Conservation (phyloP, 2,113 vertebrate species). For the Capricornis sumatraensis region DNA sequence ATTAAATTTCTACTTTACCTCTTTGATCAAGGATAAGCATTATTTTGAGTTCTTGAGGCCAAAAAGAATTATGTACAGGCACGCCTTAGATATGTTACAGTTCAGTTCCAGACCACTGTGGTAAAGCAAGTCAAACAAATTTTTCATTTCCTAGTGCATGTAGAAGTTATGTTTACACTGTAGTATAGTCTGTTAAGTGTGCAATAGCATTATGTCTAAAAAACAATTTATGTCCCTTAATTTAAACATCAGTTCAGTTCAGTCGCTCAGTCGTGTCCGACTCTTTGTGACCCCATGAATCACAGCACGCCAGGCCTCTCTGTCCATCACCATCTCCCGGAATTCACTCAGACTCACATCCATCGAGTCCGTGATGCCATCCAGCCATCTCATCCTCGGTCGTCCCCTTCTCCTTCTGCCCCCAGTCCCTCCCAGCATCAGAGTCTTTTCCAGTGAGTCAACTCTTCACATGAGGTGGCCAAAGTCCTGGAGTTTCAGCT, state of each 20-base stretch:
- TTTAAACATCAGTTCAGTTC: not conserved
- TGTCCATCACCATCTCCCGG: too few relatives aligned
- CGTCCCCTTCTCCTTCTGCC: too few relatives aligned
- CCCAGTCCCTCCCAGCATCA: too few relatives aligned
- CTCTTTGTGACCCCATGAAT: too few relatives aligned
- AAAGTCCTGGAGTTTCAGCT: too few relatives aligned
- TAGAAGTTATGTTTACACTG: not conserved
- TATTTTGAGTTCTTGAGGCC: not conserved
- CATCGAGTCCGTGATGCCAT: too few relatives aligned
- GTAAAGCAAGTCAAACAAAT: not conserved
- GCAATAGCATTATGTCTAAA: not conserved
- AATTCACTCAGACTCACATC: too few relatives aligned
- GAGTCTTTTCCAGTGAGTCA: too few relatives aligned
- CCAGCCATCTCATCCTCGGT: too few relatives aligned
- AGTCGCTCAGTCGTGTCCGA: too few relatives aligned
- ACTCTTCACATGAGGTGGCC: too few relatives aligned
- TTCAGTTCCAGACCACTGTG: not conserved
- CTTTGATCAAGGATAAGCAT: not conserved
- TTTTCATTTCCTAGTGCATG: not conserved
- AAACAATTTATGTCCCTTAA: not conserved
- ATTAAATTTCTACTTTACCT: constrained; percentile 5
- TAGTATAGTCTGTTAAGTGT: not conserved
- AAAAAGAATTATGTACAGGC: not conserved
- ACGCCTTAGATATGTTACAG: not conserved
- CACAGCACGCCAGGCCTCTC: too few relatives aligned